Base-by-base conservation (phyloP, 2,113 vertebrate genomes). In the Sinocyclocheilus maitianheensis region DNA sequence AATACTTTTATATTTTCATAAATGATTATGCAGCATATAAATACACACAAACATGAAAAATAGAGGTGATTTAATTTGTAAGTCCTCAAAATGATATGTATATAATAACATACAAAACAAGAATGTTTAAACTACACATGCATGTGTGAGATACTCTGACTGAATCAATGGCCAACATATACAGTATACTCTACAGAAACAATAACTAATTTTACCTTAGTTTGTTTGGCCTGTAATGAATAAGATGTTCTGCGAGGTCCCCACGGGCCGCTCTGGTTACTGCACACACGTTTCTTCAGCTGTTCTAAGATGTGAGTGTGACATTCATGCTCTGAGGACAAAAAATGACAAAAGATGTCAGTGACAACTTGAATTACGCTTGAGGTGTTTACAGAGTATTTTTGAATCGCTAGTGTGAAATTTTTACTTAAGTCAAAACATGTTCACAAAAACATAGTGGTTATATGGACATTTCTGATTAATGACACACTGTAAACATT, bases 321-420 rank as follows among this genome's bases (percentile, higher is more conserved):
- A 83, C 84, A 62, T 48, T 76, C 79, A 89, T 89, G 78, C 72
- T 89, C 88, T 87, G 62, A 51, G 72, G 30, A 53, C 72, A 85
- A 4, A 79, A 26, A 63, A 81, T 22, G 55, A 74, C 37, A 87
- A 65, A 24, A 81, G 78, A 65, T 62, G 37, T 60, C 77, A 37
- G 30, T 14, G 37, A 43, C 78, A 65, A 79, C 53, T 37, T 60
- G 53, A 78, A 78, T 78, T 30, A 60, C 53, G 58, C 77, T 78
- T n/a, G 4, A 77, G 24, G 48, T 30, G 75, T 30, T 77, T 22
- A 78, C 76, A 34, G 53, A 46, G 22, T 80, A 46, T 46, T 63
- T 80, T 43, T 24, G 37, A 24, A 43, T 80, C 55, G n/a, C 58
- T 43, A 60, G 77, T 78, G 51, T 78, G 51, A 60, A 78, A 78